Base-by-base conservation (phyloP, 2,113 vertebrate genomes). In the Cathartes aura region DNA sequence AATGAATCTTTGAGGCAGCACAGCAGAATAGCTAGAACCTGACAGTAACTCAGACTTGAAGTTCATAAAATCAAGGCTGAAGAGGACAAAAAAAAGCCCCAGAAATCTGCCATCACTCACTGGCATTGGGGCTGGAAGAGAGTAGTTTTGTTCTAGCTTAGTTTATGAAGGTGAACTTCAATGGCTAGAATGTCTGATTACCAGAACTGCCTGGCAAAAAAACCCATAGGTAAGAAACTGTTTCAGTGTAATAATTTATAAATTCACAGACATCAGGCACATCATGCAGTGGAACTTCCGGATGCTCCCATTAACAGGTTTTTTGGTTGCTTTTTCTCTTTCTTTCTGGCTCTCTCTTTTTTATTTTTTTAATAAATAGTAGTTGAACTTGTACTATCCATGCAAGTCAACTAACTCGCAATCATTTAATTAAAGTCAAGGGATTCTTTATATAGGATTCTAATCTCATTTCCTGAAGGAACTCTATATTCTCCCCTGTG, bases 331-430 rank as follows among this genome's bases (percentile, higher is more conserved):
- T n/a, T 42, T 52, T 15, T 13, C 14, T 3, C 2, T 42, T 27
- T 27, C 20, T 42, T 38, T 3, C 4, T 72, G 34, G 1, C 3
- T 66, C 9, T 63, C 6, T 7, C 36, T 0, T 27, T 21, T 42
- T 55, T 3, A 22, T 43, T 34, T 36, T 72, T 45, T 42, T 1
- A n/a, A 59, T 38, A 36, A 67, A 53, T 23, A 87, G 9, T 6
- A 60, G 34, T 48, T 89, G 29, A 55, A 67, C 9, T 89, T 91
- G 11, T 55, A 53, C 38, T 89, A 26, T 12, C 27, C 29, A 16
- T 0, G 1, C 14, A 47, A 68, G 30, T 27, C 30, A 15, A 63
- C 12, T 36, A 89, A 86, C 6, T 20, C 2, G 1, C 58, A 82
- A 79, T 72, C 11, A 75, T 63, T 91, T 82, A 27, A 74, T 40